Conservation (phyloP, 92 coral and sea anemone genomes). For the Hydrozoanthus gracilis region DNA sequence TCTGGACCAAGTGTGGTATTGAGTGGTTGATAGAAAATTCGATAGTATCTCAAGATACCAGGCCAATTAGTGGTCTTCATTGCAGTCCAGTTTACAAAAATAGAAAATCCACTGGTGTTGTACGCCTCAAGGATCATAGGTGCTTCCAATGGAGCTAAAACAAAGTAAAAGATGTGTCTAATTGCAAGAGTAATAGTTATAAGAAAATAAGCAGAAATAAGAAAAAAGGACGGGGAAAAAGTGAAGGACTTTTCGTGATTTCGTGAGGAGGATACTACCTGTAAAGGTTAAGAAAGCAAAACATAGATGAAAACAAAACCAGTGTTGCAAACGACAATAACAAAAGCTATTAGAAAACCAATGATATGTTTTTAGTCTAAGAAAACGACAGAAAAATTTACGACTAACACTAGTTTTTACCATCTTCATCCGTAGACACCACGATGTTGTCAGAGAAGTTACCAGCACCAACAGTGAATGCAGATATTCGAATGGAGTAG, state of each 20-base stretch:
- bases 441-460: slow-evolving; percentile 15
- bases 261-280: no score
- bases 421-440: slow-evolving; percentile 11
- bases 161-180: neutral
- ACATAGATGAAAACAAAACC: no score
- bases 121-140: slow-evolving; percentile 19
- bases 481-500: slow-evolving; percentile 20
- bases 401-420: neutral
- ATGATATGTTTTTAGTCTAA: no score
- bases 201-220: no score
- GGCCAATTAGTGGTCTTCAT: neutral
- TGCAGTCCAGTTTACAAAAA: slow-evolving; percentile 35
- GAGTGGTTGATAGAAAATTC: slow-evolving; percentile 2
- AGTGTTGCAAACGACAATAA: no score
- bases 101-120: slow-evolving; percentile 29
- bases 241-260: no score
- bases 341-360: no score
- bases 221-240: no score
- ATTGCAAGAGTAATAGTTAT: no score
- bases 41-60: neutral
- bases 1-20: slow-evolving; percentile 10
- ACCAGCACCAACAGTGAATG: slow-evolving; percentile 13
- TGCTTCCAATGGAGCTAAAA: slow-evolving; percentile 46
- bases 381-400: no score
- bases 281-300: no score